Evolutionary conservation across 2,113 vertebrate species (phyloP).

Genomic region (Rhineura floridana): DNA sequence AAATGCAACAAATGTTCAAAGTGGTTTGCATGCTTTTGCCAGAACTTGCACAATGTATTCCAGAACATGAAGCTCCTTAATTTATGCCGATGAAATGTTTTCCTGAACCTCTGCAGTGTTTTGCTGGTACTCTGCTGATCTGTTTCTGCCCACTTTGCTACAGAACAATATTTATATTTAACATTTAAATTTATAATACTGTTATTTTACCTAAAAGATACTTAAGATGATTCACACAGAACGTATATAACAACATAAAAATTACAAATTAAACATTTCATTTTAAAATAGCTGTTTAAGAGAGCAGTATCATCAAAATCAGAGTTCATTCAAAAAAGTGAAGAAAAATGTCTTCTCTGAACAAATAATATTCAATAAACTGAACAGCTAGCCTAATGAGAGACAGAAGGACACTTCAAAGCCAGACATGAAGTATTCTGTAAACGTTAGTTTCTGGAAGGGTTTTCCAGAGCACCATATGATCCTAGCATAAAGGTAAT

Average conservation of each 20-base stretch:
- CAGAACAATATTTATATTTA: background rate
- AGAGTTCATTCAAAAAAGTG: background rate
- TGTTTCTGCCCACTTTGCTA: background rate
- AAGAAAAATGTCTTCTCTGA: background rate
- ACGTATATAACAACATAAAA: background rate
- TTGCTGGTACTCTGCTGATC: background rate
- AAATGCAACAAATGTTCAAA: background rate
- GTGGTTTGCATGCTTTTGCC: background rate
- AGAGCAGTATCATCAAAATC: background rate
- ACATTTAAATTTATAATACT: background rate
- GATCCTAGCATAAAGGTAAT: constrained; percentile 34
- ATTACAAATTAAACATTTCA: background rate
- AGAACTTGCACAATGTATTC: background rate
- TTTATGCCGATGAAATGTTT: background rate
- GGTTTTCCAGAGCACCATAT: constrained; percentile 16
- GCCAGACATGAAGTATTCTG: constrained; percentile 37
- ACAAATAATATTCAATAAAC: background rate
- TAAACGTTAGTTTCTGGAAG: constrained; percentile 44
- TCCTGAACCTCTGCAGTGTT: background rate
- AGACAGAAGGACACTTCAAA: constrained; percentile 37
- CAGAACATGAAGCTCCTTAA: background rate
- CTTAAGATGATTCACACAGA: background rate
- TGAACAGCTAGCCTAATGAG: constrained; percentile 14
- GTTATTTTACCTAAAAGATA: background rate
- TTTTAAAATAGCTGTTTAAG: background rate